Evolutionary conservation across 2,113 vertebrate genomes (phyloP).

Genomic region (Cryptomyrus ogoouensis): DNA sequence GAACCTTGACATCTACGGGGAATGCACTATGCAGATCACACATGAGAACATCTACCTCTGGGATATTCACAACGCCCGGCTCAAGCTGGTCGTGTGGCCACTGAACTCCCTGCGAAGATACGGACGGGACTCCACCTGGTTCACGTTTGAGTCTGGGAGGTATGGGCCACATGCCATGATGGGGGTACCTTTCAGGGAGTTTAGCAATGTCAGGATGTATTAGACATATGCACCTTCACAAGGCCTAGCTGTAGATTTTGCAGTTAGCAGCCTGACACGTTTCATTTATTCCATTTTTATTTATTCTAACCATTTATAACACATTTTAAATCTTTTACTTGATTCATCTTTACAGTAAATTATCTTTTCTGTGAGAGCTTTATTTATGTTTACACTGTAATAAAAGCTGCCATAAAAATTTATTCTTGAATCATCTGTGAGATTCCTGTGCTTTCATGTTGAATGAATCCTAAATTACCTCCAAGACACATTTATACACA

Average conservation of each 20-base stretch:
- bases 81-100: slow-evolving; percentile 97
- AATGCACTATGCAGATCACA: slow-evolving; percentile 99
- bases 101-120: slow-evolving; percentile 93
- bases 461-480: neutral
- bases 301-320: neutral
- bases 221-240: neutral
- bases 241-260: neutral
- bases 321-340: neutral
- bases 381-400: neutral
- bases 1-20: slow-evolving; percentile 97
- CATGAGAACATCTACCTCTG: slow-evolving; percentile 99
- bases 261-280: neutral
- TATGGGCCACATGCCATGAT: slow-evolving; percentile 38
- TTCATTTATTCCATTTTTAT: neutral
- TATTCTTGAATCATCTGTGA: neutral
- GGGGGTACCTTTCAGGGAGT: neutral
- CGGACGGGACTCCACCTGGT: slow-evolving; percentile 94
- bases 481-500: neutral
- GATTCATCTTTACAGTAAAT: neutral
- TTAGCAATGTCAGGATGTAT: neutral
- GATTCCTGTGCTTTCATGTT: neutral
- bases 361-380: neutral
- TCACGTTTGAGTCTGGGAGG: slow-evolving; percentile 98
- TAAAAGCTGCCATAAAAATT: slow-evolving; percentile 5
- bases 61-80: slow-evolving; percentile 95